phyloP scores from a whole-genome alignment of 2,888 invertebrate species.

The Nemotelus nigrinus region DNA sequence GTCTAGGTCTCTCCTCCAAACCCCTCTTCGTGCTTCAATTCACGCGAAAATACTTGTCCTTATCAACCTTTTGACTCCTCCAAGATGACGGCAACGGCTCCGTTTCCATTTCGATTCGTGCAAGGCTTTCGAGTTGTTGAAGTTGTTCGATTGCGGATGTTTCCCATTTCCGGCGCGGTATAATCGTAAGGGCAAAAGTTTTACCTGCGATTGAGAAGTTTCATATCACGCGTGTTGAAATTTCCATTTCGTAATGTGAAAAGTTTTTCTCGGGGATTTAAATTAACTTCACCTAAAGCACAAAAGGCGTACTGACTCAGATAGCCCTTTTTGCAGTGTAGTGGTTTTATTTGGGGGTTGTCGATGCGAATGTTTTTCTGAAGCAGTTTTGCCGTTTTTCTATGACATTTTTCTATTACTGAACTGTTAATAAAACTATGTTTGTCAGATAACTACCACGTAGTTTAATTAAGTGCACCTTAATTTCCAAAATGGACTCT shows the following conservation, averaged over 20 bases:
- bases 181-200: constrained; percentile 33
- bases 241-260: constrained; percentile 40
- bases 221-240: constrained; percentile 37
- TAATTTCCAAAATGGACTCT: too few relatives aligned
- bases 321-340: not conserved
- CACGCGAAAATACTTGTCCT: not conserved
- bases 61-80: not conserved
- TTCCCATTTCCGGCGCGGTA: constrained; percentile 29
- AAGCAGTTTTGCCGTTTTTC: not conserved
- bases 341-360: not conserved
- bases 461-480: too few relatives aligned
- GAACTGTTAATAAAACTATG: too few relatives aligned
- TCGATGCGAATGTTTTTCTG: not conserved
- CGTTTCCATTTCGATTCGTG: not conserved
- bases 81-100: not conserved
- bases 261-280: constrained; percentile 37
- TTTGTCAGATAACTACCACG: too few relatives aligned
- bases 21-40: not conserved
- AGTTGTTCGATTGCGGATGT: constrained; percentile 31
- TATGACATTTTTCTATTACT: too few relatives aligned
- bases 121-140: not conserved
- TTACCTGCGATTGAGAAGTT: constrained; percentile 37
- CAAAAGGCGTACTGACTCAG: not conserved
- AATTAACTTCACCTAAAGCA: constrained; percentile 33
- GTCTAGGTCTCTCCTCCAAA: not conserved